Conservation (phyloP, 2,113 vertebrate species). For the Atlantisia rogersi region DNA sequence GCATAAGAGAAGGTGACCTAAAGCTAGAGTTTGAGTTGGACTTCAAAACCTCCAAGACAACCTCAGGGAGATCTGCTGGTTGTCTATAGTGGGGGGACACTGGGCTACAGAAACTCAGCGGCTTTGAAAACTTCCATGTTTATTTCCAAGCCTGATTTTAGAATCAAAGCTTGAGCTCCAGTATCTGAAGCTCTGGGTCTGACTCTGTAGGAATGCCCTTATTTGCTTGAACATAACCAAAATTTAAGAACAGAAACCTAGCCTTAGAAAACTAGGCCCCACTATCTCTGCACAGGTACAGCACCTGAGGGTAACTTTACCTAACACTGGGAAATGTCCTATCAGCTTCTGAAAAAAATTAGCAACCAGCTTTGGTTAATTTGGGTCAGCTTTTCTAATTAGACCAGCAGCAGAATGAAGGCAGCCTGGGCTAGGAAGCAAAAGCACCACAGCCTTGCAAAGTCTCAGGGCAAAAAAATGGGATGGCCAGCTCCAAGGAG, state of each 20-base stretch:
- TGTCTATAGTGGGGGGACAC: not conserved
- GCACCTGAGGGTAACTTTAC: not conserved
- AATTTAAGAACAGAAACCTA: not conserved
- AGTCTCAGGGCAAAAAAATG: accelerated
- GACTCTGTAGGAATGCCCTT: not conserved
- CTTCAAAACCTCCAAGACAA: not conserved
- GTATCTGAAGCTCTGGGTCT: not conserved
- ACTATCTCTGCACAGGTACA: not conserved
- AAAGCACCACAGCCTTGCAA: not conserved
- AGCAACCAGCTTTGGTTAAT: not conserved
- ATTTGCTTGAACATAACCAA: not conserved
- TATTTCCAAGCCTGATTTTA: not conserved
- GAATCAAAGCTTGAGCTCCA: not conserved
- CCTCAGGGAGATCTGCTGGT: not conserved
- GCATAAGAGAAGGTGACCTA: not conserved
- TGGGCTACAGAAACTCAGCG: not conserved
- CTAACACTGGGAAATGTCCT: not conserved
- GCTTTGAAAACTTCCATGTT: not conserved
- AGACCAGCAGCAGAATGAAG: conserved; percentile 31
- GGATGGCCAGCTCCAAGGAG: not conserved
- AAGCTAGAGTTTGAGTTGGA: not conserved
- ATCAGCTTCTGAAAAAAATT: conserved; percentile 14
- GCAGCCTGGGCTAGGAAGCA: conserved; percentile 9
- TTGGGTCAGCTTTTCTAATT: conserved; percentile 48
- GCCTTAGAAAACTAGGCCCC: not conserved